Conservation (phyloP, 2,797 vertebrate genomes). For the Enteromius unitaeniatus region DNA sequence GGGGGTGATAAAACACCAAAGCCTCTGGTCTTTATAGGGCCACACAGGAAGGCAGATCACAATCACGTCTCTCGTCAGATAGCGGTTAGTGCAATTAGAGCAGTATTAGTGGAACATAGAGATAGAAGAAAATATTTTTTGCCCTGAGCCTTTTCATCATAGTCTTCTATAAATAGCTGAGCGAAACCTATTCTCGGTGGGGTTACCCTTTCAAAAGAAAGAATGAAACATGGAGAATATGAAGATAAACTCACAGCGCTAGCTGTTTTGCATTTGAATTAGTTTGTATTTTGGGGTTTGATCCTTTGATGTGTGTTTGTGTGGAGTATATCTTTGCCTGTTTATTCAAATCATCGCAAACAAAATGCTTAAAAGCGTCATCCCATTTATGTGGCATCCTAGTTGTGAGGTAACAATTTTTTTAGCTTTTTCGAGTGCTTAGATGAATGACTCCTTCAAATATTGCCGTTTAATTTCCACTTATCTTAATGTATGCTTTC, state of each 20-base stretch:
- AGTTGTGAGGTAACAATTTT: not conserved
- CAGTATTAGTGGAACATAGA: slow-evolving; percentile 17
- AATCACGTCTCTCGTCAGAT: slow-evolving; percentile 27
- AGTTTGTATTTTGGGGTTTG: slow-evolving; percentile 19
- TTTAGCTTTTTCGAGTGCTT: not conserved
- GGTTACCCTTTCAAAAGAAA: slow-evolving; percentile 35
- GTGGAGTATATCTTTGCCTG: not conserved
- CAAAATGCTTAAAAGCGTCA: not conserved
- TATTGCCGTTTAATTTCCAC: not conserved
- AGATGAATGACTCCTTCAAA: slow-evolving; percentile 23
- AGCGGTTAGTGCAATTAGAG: slow-evolving; percentile 31
- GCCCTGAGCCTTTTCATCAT: slow-evolving; percentile 37
- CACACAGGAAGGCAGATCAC: slow-evolving; percentile 38
- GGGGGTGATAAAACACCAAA: slow-evolving; percentile 24
- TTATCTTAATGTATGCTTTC: slow-evolving; percentile 18
- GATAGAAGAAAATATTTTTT: slow-evolving; percentile 23
- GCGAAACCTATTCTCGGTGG: slow-evolving; percentile 15
- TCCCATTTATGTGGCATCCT: not conserved
- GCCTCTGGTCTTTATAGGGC: slow-evolving; percentile 21
- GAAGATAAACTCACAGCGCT: slow-evolving; percentile 11
- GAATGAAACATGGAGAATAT: slow-evolving; percentile 29
- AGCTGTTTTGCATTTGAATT: slow-evolving; percentile 37
- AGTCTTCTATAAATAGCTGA: slow-evolving; percentile 37
- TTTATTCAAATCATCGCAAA: not conserved
- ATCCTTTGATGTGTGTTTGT: not conserved